A percentile compares a stretch with the other conserved stretches of the same genome.
Evolutionary conservation across 2,888 invertebrate species (phyloP).

Genomic region (Agriotes lineatus): DNA sequence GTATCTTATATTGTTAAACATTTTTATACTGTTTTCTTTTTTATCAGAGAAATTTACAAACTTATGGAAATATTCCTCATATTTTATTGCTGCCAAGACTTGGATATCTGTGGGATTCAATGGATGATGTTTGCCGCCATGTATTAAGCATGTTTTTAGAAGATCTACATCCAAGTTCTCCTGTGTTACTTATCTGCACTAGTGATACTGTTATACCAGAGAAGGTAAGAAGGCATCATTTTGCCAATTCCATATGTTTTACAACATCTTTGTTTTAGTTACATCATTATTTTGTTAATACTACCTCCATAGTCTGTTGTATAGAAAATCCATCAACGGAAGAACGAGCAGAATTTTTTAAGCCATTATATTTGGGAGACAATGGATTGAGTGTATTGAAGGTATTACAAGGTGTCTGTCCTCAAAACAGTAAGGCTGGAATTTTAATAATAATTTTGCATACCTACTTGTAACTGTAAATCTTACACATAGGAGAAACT

Average conservation of each 20-base stretch:
- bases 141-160: conserved; percentile 58
- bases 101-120: conserved; percentile 63
- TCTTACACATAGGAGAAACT: too few relatives aligned
- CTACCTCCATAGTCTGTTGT: too few relatives aligned
- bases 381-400: conserved; percentile 49
- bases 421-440: not conserved
- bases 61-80: conserved; percentile 54
- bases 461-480: too few relatives aligned
- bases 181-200: conserved; percentile 61
- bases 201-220: conserved; percentile 59
- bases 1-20: too few relatives aligned
- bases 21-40: too few relatives aligned
- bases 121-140: too few relatives aligned
- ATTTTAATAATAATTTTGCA: not conserved
- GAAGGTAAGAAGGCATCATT: conserved; percentile 53
- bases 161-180: conserved; percentile 61
- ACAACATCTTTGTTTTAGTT: conserved; percentile 51
- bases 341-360: conserved; percentile 60
- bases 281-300: conserved; percentile 59
- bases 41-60: too few relatives aligned
- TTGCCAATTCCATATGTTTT: not conserved
- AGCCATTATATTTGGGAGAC: conserved; percentile 59
- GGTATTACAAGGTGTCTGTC: conserved; percentile 43
- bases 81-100: conserved; percentile 60
- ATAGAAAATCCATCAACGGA: conserved; percentile 58